A percentile compares a stretch with the other conserved stretches of the same genome.
phyloP scores from a whole-genome alignment of 2,888 invertebrate genomes.

The Dione juno region DNA sequence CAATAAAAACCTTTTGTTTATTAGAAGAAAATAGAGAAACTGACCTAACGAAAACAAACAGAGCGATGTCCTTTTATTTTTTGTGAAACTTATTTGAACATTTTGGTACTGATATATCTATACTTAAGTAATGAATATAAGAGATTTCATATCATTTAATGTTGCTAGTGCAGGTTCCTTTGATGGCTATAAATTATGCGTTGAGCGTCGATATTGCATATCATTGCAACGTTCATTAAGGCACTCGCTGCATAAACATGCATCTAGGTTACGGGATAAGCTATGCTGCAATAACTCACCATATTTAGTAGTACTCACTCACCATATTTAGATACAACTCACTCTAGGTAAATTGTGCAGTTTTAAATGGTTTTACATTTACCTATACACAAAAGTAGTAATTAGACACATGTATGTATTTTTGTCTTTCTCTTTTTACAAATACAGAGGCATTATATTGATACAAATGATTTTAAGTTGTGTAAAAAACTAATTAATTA shows the following conservation, averaged over 20 bases:
- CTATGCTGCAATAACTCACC: slow-evolving; percentile 26
- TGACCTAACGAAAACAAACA: too few species aligned
- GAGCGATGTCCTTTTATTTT: too few species aligned
- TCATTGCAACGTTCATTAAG: slow-evolving; percentile 38
- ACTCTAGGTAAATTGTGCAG: slow-evolving; percentile 2
- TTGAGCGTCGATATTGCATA: slow-evolving; percentile 35
- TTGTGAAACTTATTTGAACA: too few species aligned
- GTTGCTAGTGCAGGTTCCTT: slow-evolving; percentile 21
- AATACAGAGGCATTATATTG: slow-evolving; percentile 43
- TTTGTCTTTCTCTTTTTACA: slow-evolving; percentile 43
- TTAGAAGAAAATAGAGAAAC: too few species aligned
- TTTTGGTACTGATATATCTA: not conserved
- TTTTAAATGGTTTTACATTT: slow-evolving; percentile 20
- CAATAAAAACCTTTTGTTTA: too few species aligned
- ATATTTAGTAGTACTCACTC: slow-evolving; percentile 32
- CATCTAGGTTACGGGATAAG: slow-evolving; percentile 43
- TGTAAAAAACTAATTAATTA: too few species aligned
- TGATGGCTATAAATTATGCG: slow-evolving; percentile 36
- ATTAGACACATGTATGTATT: too few species aligned
- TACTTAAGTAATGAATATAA: not conserved
- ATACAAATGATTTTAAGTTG: too few species aligned
- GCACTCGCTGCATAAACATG: slow-evolving; percentile 40
- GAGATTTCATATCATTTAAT: not conserved
- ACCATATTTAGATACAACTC: slow-evolving; percentile 31
- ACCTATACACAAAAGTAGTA: not conserved